Percentiles rank a stretch among this genome's conserved stretches.
These are phyloP conservation scores for Noctua pronuba DNA, from an alignment of 2,888 invertebrate genomes.

Conservation along the genomic window DNA sequence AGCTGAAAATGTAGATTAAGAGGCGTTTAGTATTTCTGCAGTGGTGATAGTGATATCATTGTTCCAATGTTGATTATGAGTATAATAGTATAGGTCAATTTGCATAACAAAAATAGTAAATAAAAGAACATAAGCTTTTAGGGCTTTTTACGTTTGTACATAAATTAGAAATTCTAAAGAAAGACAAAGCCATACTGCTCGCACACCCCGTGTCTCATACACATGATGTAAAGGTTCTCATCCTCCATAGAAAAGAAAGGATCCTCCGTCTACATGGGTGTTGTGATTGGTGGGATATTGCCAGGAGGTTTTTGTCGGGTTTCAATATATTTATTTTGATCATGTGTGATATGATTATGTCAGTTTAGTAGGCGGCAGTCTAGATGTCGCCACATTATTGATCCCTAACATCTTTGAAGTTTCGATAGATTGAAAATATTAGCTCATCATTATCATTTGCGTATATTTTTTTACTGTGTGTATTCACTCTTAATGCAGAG, in stretches of 20 bases:
- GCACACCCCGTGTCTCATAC: not conserved
- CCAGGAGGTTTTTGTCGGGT: not conserved
- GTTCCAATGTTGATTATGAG: not conserved
- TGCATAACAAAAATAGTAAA: not conserved
- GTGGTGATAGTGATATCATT: not conserved
- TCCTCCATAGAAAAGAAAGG: not conserved
- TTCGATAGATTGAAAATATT: too few relatives aligned
- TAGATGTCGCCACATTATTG: not conserved
- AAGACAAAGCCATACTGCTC: not conserved
- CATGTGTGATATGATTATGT: not conserved
- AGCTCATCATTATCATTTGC: too few relatives aligned
- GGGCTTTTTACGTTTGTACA: not conserved
- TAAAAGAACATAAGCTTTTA: not conserved
- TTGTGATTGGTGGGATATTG: not conserved
- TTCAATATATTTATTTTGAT: not conserved
- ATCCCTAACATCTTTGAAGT: too few relatives aligned
- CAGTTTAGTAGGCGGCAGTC: not conserved
- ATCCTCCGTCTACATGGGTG: not conserved
- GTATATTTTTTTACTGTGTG: not conserved
- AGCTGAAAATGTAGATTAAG: slow-evolving; percentile 80
- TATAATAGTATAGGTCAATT: not conserved
- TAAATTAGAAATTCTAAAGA: not conserved
- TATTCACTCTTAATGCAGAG: not conserved
- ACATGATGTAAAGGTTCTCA: not conserved
- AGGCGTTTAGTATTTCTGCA: not conserved